Conservation (phyloP, 2,888 invertebrate genomes). For the Ctenicera cuprea region DNA sequence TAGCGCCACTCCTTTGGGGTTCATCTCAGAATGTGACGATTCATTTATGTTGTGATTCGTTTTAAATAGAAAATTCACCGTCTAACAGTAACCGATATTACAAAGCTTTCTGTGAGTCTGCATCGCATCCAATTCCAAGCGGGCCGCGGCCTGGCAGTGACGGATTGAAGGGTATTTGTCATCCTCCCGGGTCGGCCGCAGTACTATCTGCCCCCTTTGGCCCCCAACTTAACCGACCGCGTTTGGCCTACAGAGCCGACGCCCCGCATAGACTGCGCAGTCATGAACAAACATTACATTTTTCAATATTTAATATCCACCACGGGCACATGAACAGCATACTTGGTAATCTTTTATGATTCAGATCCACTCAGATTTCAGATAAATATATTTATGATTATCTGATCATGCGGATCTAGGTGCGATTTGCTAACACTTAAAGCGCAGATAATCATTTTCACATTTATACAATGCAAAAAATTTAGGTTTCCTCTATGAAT, state of each 20-base stretch:
- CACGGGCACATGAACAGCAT: conserved; percentile 16
- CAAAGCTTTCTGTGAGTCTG: conserved; percentile 74
- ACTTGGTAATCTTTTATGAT: neutral
- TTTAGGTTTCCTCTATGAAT: conserved; percentile 37
- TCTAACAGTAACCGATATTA: conserved; percentile 71
- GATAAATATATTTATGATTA: no score
- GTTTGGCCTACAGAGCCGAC: conserved; percentile 57
- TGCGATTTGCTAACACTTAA: neutral
- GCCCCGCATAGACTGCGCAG: conserved; percentile 65
- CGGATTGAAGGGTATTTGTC: conserved; percentile 82
- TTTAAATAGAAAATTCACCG: conserved; percentile 59
- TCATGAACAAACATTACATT: conserved; percentile 70
- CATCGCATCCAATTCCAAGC: conserved; percentile 74
- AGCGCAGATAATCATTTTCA: neutral
- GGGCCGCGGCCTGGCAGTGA: conserved; percentile 78
- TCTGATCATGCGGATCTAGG: neutral
- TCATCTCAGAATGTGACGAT: conserved; percentile 66
- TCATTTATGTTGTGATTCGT: conserved; percentile 43
- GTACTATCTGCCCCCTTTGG: conserved; percentile 69
- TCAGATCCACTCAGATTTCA: neutral
- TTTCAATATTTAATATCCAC: conserved; percentile 64
- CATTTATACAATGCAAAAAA: neutral
- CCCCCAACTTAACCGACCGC: conserved; percentile 58
- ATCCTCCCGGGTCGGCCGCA: conserved; percentile 77
- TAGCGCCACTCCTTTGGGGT: conserved; percentile 68